Evolutionary conservation across 1,140 invertebrate species (phyloP), one percentile per base, ranked within the genome.

Genomic region (Oppia nitens): DNA sequence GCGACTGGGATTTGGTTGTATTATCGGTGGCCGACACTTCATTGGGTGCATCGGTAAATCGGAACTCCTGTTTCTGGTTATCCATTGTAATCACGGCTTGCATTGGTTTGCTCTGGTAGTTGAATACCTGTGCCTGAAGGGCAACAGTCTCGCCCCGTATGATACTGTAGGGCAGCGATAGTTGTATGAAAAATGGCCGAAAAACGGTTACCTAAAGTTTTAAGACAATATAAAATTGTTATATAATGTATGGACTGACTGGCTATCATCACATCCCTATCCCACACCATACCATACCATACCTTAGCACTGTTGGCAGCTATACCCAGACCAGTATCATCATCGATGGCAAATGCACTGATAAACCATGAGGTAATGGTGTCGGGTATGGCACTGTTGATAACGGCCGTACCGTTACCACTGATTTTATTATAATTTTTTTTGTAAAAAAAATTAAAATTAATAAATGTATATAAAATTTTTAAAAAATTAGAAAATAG

Each of bases 331-430:
- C 93, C 93, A 57, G 81, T 71, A 11, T 82, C 74, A 0, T 83
- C 75, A 71, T 91, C 86, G 47, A 97, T 74, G 0, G 93, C 87
- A 69, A 98, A 98, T 1, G 86, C 94, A 32, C 84, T 87, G 0
- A 96, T 77, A n/a, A 86, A 77, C 90, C 92, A 97, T 1, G 87
- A 88, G 0, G 88, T 94, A 11, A 96, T 87, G 0, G 86, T 85
- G 62, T 89, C 83, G 0, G 93, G 92, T 27, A 90, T 81, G 48
- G 72, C 73, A 29, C 76, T 75, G 17, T 68, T 70, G 17, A 81
- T 51, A 20, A 68, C 59, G 47, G 72, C 67, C 57, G 70, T 67
- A 20, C 81, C 80, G 62, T 75, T 72, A 61, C 71, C 69, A 55
- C 78, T 80, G 62, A 32, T 57, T 57, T 40, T 9, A 9, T 40